A percentile compares a stretch with the other conserved stretches of the same genome.
These are phyloP conservation scores for Trachymyrmex cornetzi DNA, from an alignment of 1,140 invertebrate genomes.

Conservation along the genomic window DNA sequence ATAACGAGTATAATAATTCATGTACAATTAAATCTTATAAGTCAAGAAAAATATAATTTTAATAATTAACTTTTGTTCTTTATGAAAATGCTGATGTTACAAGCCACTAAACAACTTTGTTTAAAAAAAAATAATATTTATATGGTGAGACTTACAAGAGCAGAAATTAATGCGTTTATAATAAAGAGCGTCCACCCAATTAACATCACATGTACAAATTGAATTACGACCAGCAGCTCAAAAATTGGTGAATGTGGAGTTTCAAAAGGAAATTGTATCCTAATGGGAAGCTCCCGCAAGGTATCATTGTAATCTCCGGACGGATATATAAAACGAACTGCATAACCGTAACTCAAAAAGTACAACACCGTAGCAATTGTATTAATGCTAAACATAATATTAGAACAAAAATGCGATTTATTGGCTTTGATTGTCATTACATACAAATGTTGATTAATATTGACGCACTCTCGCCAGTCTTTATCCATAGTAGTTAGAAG, in stretches of 20 bases:
- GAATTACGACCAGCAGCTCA: neutral
- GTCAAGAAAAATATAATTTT: too few relatives aligned
- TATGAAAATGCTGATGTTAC: too few relatives aligned
- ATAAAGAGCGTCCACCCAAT: neutral
- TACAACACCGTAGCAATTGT: neutral
- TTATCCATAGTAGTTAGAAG: neutral
- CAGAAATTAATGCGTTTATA: neutral
- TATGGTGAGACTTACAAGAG: too few relatives aligned
- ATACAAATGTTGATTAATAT: conserved; percentile 15
- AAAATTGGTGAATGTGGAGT: conserved; percentile 25
- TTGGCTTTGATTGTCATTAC: conserved; percentile 27
- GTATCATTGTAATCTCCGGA: neutral
- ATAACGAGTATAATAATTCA: neutral
- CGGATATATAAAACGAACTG: neutral
- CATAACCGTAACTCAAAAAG: neutral
- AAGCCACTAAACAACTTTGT: too few relatives aligned
- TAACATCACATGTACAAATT: neutral
- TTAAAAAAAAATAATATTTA: too few relatives aligned
- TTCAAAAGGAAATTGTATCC: conserved; percentile 19
- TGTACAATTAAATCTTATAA: neutral
- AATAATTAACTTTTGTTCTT: too few relatives aligned
- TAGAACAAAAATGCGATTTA: conserved; percentile 8
- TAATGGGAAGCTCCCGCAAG: conserved; percentile 16
- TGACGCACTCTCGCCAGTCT: conserved; percentile 22
- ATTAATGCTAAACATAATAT: conserved; percentile 9